Percentiles rank a stretch among this genome's conserved stretches.
These are phyloP conservation scores for Peromyscus leucopus DNA, from an alignment of 2,113 vertebrate species.

Conservation along the genomic window DNA sequence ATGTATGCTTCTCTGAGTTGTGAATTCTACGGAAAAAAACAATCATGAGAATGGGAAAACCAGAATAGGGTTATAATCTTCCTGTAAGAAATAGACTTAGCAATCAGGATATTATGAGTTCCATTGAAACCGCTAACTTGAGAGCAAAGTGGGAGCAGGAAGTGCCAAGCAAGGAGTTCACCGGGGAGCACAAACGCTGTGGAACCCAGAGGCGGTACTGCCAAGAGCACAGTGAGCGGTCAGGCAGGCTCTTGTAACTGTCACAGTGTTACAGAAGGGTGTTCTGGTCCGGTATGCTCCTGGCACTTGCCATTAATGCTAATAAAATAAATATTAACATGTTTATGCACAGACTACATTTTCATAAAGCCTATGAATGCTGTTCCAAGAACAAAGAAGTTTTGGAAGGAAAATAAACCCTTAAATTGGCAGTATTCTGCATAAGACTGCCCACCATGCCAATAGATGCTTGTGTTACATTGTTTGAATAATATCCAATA, in stretches of 20 bases:
- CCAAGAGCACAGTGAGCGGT: accelerated
- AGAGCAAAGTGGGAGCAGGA: background rate
- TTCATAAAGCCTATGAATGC: background rate
- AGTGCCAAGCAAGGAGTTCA: background rate
- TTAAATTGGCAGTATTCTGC: background rate
- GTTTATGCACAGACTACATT: background rate
- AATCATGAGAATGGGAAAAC: background rate
- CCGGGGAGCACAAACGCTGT: background rate
- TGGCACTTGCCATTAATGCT: background rate
- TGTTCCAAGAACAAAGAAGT: background rate
- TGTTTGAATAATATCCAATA: background rate
- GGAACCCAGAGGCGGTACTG: too few relatives aligned
- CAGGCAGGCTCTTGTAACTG: accelerated
- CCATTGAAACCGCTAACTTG: background rate
- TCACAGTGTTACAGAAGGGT: background rate
- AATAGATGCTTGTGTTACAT: background rate
- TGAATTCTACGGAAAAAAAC: background rate
- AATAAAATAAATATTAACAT: background rate
- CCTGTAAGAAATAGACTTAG: background rate
- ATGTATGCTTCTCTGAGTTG: background rate
- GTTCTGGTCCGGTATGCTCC: background rate
- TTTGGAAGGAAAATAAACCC: conserved; percentile 30
- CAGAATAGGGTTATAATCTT: background rate
- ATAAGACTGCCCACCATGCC: accelerated
- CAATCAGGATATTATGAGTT: background rate